Evolutionary conservation across 2,797 vertebrate genomes (phyloP).

Genomic region (Mycteria americana): DNA sequence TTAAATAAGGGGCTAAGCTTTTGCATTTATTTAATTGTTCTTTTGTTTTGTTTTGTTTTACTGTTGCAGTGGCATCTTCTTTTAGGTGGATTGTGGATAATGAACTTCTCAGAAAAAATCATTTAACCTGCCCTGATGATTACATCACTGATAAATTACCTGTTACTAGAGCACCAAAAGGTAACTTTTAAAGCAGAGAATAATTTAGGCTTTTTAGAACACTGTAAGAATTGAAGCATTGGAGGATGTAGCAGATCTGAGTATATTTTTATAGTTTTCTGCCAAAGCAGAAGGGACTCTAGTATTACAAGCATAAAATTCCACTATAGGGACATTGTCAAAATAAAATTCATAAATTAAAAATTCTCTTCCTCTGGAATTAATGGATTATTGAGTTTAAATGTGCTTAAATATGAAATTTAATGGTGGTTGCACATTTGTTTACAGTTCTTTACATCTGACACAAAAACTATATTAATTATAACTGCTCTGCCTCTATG

Average conservation of each 20-base stretch:
- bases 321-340: background rate
- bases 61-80: constrained; percentile 77
- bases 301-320: background rate
- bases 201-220: background rate
- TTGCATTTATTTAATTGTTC: background rate
- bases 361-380: background rate
- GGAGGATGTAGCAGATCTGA: background rate
- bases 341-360: background rate
- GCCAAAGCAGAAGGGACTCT: background rate
- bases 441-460: background rate
- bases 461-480: background rate
- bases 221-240: background rate
- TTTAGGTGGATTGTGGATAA: constrained; percentile 84
- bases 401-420: background rate
- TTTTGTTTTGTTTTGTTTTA: background rate
- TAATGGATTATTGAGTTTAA: background rate
- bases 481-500: background rate
- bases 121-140: constrained; percentile 85
- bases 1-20: background rate
- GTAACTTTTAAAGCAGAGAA: constrained; percentile 67
- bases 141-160: constrained; percentile 74
- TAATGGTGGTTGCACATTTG: background rate
- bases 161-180: constrained; percentile 73
- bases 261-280: background rate
- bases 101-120: constrained; percentile 79